These are phyloP conservation scores for Cygnus atratus DNA, from an alignment of 2,113 vertebrate species.

Conservation along the genomic window DNA sequence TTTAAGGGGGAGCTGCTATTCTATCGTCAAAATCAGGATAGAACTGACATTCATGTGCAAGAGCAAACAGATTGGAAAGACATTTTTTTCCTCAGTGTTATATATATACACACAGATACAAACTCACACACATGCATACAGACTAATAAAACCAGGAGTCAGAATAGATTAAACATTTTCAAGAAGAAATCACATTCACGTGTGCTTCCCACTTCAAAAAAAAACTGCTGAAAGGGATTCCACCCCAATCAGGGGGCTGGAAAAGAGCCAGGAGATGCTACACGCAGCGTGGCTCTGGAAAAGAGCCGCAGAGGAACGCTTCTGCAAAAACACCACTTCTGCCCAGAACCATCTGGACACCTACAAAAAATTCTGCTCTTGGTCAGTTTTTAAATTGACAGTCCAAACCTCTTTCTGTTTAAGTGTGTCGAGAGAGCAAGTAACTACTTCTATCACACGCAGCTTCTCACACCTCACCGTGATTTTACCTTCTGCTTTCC, in stretches of 20 bases:
- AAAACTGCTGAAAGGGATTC: not conserved
- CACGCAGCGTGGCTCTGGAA: not conserved
- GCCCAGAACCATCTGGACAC: not conserved
- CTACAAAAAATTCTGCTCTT: not conserved
- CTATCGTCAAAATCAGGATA: not conserved
- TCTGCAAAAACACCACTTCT: not conserved
- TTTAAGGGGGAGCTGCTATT: not conserved
- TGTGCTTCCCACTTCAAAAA: not conserved
- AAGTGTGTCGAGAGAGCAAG: not conserved
- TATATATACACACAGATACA: not conserved
- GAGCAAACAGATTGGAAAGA: not conserved
- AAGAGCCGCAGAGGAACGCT: not conserved
- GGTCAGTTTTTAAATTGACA: not conserved
- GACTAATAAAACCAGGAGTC: not conserved
- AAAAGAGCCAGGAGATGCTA: not conserved
- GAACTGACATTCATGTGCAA: not conserved
- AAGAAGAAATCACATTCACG: not conserved
- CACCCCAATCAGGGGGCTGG: not conserved
- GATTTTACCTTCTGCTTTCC: conserved; percentile 89
- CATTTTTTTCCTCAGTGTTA: not conserved
- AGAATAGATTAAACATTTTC: not conserved
- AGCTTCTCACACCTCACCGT: not conserved
- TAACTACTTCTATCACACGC: not conserved
- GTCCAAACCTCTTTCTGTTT: not conserved
- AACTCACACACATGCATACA: not conserved